phyloP scores from a whole-genome alignment of 2,888 invertebrate species.

The Macaria notata region DNA sequence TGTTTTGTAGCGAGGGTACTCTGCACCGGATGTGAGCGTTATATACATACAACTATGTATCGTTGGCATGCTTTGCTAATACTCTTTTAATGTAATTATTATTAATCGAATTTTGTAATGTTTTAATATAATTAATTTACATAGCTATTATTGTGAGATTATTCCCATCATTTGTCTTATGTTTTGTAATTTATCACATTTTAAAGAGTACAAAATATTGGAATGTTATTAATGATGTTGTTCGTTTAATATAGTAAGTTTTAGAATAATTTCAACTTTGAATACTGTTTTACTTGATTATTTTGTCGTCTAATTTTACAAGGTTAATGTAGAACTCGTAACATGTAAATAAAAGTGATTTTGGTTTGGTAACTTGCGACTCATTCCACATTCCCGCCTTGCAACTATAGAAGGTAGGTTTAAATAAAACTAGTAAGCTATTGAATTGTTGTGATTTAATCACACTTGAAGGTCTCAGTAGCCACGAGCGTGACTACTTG shows the following conservation, averaged over 20 bases:
- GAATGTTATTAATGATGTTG: conserved; percentile 80
- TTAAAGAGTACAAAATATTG: conserved; percentile 81
- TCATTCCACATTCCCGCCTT: too few species aligned
- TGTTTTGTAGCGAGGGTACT: conserved; percentile 37
- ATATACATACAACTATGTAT: conserved; percentile 62
- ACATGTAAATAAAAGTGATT: conserved; percentile 80
- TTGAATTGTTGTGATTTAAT: conserved; percentile 72
- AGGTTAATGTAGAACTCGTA: conserved; percentile 66
- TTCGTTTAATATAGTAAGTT: conserved; percentile 73
- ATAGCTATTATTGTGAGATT: conserved; percentile 76
- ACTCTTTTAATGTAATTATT: conserved; percentile 65
- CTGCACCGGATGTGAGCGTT: conserved; percentile 47
- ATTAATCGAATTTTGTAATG: conserved; percentile 77
- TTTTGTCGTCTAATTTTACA: conserved; percentile 77
- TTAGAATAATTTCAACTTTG: conserved; percentile 76
- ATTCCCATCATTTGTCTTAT: conserved; percentile 64
- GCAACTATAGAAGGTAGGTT: background rate
- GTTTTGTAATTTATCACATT: conserved; percentile 82
- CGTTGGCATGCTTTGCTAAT: conserved; percentile 70
- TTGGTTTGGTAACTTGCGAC: conserved; percentile 66
- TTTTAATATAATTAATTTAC: conserved; percentile 79
- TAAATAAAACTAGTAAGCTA: conserved; percentile 44
- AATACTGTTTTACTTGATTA: conserved; percentile 73
- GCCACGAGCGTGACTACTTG: conserved; percentile 38
- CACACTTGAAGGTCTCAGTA: conserved; percentile 59